These are phyloP conservation scores for Cololabis saira DNA, from an alignment of 2,113 vertebrate species.

Conservation along the genomic window DNA sequence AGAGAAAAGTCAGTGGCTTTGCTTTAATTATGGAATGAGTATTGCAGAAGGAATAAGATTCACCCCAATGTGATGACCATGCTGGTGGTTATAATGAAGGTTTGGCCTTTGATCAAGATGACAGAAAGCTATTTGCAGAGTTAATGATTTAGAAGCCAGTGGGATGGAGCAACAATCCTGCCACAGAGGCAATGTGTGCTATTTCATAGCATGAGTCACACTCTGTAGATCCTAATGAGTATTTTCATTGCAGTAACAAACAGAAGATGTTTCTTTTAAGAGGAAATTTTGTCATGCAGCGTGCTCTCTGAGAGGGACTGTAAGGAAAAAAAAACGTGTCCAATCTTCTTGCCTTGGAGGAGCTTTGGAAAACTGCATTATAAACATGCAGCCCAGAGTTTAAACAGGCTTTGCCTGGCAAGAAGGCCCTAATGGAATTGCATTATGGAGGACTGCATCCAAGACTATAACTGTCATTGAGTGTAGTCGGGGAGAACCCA, in stretches of 20 bases:
- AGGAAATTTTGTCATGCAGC: not conserved
- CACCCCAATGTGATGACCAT: slow-evolving; percentile 7
- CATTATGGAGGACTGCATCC: not conserved
- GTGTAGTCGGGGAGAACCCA: not conserved
- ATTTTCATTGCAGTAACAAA: not conserved
- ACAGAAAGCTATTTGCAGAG: slow-evolving; percentile 6
- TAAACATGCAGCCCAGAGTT: not conserved
- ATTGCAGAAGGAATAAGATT: not conserved
- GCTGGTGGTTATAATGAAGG: slow-evolving; percentile 9
- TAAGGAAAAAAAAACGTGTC: not conserved
- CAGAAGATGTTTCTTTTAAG: not conserved
- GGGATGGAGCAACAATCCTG: not conserved
- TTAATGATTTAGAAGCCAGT: slow-evolving; percentile 5
- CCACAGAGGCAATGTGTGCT: not conserved
- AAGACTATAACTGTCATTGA: not conserved
- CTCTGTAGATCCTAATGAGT: slow-evolving; percentile 8
- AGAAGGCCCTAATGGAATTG: not conserved
- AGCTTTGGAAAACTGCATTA: not conserved
- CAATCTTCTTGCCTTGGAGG: not conserved
- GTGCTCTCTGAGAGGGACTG: not conserved
- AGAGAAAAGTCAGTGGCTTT: not conserved
- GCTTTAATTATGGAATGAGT: not conserved
- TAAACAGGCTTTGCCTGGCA: not conserved
- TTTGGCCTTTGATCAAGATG: not conserved
- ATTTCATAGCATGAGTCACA: not conserved